Base-by-base conservation (phyloP, 2,113 vertebrate genomes). In the Rhynchomys soricoides region DNA sequence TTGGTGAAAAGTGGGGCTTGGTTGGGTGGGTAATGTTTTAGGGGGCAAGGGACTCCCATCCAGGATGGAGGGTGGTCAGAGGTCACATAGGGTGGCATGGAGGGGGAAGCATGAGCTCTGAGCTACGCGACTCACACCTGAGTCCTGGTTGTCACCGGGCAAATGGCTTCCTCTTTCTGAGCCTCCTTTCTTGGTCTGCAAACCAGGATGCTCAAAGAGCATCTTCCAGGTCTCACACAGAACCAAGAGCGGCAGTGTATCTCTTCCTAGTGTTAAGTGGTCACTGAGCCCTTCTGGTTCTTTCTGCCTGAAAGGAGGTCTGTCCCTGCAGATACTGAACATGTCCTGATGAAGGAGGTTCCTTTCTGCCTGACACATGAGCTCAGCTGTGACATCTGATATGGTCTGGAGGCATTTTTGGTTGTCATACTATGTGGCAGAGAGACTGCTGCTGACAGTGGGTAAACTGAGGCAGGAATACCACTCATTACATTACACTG, bases 401-500 rank as follows among this genome's bases (percentile, higher is more conserved):
- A 64, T 64, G 64, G 59, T 34, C 91, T 57, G 37, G 37, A 59
- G 85, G 37, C 16, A 13, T 59, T 78, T 87, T 57, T 40, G 75
- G 52, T 31, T 62, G 62, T 88, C 92, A 78, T 29, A 43, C 17
- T 5, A 55, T 26, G 21, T 55, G 5, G 8, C 3, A 26, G 40
- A 57, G 94, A 2, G 31, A 19, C 5, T 64, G 78, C 73, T 62
- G 24, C 1, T 10, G 55, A 45, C 79, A 48, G 34, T 34, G 12
- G 5, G 70, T 22, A 52, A 37, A 19, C 22, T 59, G 81, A 91
- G 55, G 70, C 88, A 85, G 87, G 31, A 81, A 8, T 15, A 45
- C 21, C 7, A 21, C 62, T 62, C 1, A 62, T 55, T 26, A 7
- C 8, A 26, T n/a, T 37, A 1, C 6, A 7, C 1, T 0, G 15